Conservation (phyloP, 2,797 vertebrate species). For the Uromys caudimaculatus region DNA sequence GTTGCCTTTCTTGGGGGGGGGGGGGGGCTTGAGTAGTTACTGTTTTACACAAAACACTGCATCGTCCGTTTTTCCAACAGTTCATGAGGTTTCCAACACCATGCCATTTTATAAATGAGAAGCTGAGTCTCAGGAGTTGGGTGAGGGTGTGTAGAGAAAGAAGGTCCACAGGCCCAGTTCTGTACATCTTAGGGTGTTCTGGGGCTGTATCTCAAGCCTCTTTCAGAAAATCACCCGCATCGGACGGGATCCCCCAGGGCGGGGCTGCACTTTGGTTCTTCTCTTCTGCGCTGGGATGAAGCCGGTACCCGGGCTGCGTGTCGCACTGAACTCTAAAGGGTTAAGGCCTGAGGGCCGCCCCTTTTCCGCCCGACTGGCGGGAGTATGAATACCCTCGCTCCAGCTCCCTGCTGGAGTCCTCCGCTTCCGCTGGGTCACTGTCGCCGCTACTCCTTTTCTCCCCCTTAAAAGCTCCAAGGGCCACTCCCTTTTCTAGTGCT, state of each 20-base stretch:
- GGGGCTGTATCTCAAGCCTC: not conserved
- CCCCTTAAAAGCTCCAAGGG: not conserved
- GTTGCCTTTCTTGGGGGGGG: not conserved
- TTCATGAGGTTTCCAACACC: not conserved
- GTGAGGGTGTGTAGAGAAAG: not conserved
- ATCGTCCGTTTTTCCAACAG: not conserved
- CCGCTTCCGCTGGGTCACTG: conserved; percentile 29
- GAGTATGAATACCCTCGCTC: conserved; percentile 88
- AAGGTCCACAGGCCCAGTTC: not conserved
- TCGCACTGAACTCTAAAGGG: conserved; percentile 76
- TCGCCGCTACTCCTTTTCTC: not conserved
- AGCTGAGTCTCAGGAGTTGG: not conserved
- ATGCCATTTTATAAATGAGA: not conserved
- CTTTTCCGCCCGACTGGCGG: conserved; percentile 75
- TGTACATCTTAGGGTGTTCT: not conserved
- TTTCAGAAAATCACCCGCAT: not conserved
- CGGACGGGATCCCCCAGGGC: not conserved
- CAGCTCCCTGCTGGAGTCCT: conserved; percentile 60
- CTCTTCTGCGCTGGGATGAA: not conserved
- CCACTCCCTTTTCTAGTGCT: conserved; percentile 41
- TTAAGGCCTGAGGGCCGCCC: conserved; percentile 80
- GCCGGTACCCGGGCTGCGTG: not conserved
- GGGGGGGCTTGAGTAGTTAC: no score
- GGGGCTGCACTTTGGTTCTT: not conserved
- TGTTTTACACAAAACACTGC: not conserved